A percentile compares a stretch with the other conserved stretches of the same genome.
phyloP scores from a whole-genome alignment of 2,113 vertebrate genomes.

The Bagarius yarrelli region DNA sequence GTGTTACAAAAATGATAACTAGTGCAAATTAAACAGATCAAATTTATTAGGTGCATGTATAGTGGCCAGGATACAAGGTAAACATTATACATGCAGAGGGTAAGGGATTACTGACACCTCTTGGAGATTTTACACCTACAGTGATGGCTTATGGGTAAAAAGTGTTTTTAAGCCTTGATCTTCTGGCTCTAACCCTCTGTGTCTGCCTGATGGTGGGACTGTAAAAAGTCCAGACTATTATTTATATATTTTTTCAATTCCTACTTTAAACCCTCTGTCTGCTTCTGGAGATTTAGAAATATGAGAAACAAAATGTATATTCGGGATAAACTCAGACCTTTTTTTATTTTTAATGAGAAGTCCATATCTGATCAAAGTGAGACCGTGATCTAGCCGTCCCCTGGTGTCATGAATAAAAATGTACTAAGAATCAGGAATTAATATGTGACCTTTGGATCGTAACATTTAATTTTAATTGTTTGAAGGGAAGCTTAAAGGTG shows the following conservation, averaged over 20 bases:
- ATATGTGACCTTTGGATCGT: conserved; percentile 56
- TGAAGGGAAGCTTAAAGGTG: conserved; percentile 58
- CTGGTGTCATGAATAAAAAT: conserved; percentile 53
- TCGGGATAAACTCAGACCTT: conserved; percentile 23
- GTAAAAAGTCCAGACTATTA: not conserved
- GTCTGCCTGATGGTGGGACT: no score
- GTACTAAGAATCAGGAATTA: conserved; percentile 50
- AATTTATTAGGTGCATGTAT: no score
- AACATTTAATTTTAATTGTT: conserved; percentile 60
- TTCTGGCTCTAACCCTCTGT: no score
- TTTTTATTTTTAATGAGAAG: conserved; percentile 47
- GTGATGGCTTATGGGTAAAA: no score
- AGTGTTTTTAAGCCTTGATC: no score
- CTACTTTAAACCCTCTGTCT: not conserved
- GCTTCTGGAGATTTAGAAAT: not conserved
- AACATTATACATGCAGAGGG: no score
- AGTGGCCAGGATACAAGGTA: no score
- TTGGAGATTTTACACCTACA: no score
- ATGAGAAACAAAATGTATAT: conserved; percentile 42
- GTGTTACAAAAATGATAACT: no score
- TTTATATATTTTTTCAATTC: not conserved
- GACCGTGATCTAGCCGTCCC: conserved; percentile 40
- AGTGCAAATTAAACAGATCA: no score
- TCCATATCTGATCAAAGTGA: conserved; percentile 52
- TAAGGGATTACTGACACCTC: no score